phyloP scores from a whole-genome alignment of 64 coral and sea anemone species.

The Montipora sp. region DNA sequence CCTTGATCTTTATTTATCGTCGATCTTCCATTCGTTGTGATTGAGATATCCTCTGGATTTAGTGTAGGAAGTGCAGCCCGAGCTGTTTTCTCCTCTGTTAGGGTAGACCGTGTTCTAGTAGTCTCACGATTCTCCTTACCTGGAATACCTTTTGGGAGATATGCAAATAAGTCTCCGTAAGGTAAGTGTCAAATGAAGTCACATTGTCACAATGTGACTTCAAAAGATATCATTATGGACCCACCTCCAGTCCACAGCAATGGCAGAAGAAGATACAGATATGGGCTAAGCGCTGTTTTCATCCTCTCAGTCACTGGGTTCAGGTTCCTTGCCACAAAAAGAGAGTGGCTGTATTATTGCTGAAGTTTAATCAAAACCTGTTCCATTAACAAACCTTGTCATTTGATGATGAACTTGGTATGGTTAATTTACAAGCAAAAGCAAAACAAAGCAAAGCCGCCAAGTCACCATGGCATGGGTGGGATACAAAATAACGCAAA shows the following conservation, averaged over 20 bases:
- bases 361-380: neutral
- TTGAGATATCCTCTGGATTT: slow-evolving; percentile 18
- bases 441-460: neutral
- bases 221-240: neutral
- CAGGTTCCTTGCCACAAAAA: neutral
- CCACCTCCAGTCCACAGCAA: neutral
- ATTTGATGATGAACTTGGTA: neutral
- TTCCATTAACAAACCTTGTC: neutral
- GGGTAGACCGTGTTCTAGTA: neutral
- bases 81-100: neutral
- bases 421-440: neutral
- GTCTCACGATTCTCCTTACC: neutral
- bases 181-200: neutral
- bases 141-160: neutral
- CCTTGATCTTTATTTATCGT: neutral
- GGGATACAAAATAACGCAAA: too few species aligned
- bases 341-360: slow-evolving; percentile 16
- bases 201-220: neutral
- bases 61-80: slow-evolving; percentile 13
- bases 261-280: neutral
- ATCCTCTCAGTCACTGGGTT: neutral
- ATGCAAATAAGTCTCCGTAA: neutral
- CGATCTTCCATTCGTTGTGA: neutral
- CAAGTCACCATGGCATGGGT: too few species aligned
- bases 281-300: neutral